Evolutionary conservation across 2,797 vertebrate species (phyloP).

Genomic region (Antennarius maculatus): DNA sequence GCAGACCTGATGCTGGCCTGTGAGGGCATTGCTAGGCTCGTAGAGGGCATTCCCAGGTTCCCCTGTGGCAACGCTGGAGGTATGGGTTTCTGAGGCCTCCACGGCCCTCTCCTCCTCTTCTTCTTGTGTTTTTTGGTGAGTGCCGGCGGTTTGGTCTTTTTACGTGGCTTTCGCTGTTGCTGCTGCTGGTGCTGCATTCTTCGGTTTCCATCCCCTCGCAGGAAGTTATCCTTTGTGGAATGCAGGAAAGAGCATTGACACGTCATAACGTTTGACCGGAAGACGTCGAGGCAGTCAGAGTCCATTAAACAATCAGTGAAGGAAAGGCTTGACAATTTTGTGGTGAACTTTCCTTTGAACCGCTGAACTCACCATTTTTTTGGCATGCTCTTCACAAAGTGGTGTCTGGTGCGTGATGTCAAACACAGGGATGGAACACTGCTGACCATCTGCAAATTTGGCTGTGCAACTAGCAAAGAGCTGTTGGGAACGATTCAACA

Average conservation of each 20-base stretch:
- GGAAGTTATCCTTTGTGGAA: conserved; percentile 91
- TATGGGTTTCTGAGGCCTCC: conserved; percentile 97
- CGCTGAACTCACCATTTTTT: conserved; percentile 93
- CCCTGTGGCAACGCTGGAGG: conserved; percentile 97
- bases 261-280: background rate
- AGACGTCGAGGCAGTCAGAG: conserved; percentile 6
- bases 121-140: conserved; percentile 99
- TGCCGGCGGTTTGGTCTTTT: conserved; percentile 98
- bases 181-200: conserved; percentile 98
- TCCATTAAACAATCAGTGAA: background rate
- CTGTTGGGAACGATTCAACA: conserved; percentile 97
- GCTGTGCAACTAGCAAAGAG: conserved; percentile 99
- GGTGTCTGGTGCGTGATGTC: conserved; percentile 99
- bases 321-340: background rate
- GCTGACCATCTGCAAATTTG: conserved; percentile 98
- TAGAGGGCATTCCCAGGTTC: conserved; percentile 96
- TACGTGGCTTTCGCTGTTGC: conserved; percentile 98
- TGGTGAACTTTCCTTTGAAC: background rate
- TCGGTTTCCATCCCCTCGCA: conserved; percentile 94
- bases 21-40: conserved; percentile 89
- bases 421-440: conserved; percentile 98
- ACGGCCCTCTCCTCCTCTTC: conserved; percentile 93
- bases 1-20: conserved; percentile 91
- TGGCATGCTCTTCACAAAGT: conserved; percentile 99
- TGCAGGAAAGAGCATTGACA: background rate